Base-by-base conservation (phyloP, 2,888 invertebrate genomes). In the Acrobasis consociella region DNA sequence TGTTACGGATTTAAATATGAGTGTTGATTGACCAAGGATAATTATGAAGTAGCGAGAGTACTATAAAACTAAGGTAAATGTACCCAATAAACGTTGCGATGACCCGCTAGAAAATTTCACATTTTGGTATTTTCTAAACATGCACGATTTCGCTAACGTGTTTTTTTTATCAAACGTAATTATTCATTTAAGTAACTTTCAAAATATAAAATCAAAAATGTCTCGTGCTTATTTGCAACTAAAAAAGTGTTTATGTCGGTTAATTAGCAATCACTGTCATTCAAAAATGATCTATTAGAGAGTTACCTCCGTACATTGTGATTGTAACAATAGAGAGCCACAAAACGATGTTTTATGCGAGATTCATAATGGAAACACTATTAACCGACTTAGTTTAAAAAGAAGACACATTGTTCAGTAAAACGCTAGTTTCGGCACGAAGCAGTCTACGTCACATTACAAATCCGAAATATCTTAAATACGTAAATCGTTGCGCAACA, bases 361-460 rank as follows among this genome's bases (percentile, higher is more conserved):
- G 76, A 74, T 72, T 75, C 67, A 77, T 79, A 83, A 81, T 81
- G 72, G 74, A 73, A 79, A 79, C 80, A 76, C 81, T 77, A 82
- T 85, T 83, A 86, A 80, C 80, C 73, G 76, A 80, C 82, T 83
- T 80, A 79, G 80, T 86, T 84, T 79, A 80, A 86, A 89, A 89
- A 86, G 78, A 84, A 87, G 88, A 90, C 76, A 80, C 85, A 87
- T 87, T 83, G 84, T 85, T 80, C 79, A 79, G 81, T 82, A 81
- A 86, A 90, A 90, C 82, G 91, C 78, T 90, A 87, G 85, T 89
- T 91, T 91, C 86, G 87, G 89, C 91, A 91, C 91, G 90, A 87
- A 89, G 78, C 80, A 80, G 82, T 81, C 75, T 89, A 83, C 74
- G 83, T 90, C 86, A 89, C 70, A 70, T 76, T 74, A 79, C 78